phyloP scores from a whole-genome alignment of 1,140 invertebrate genomes.

The Cephus cinctus region DNA sequence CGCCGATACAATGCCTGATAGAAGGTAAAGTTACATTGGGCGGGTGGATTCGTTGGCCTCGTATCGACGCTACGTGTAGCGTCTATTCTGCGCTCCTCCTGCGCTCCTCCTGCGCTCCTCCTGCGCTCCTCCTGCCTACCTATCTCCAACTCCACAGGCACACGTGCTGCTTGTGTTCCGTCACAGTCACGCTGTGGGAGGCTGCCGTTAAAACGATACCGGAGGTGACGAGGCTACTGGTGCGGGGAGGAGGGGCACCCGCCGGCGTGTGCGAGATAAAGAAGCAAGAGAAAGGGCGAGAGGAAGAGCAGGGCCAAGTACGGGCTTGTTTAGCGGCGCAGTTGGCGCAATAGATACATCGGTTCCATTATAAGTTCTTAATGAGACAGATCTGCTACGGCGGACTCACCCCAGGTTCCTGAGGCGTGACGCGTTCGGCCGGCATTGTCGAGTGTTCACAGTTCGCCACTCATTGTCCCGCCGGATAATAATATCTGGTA shows the following conservation, averaged over 20 bases:
- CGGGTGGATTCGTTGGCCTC: neutral
- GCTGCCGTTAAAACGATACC: no score
- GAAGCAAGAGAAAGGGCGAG: neutral
- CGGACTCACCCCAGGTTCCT: neutral
- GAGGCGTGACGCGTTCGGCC: neutral
- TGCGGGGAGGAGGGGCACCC: neutral
- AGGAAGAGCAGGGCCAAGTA: neutral
- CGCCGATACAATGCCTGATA: neutral
- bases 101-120: no score
- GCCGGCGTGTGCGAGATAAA: neutral
- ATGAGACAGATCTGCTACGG: neutral
- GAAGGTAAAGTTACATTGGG: neutral
- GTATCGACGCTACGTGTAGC: no score
- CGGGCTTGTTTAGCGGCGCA: neutral
- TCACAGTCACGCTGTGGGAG: no score
- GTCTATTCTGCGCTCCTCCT: no score
- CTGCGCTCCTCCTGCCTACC: no score
- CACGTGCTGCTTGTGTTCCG: no score
- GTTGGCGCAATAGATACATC: neutral
- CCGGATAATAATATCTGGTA: neutral
- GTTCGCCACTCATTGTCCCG: neutral
- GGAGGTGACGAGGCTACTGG: neutral
- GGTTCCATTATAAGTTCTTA: neutral
- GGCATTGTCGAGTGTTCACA: neutral
- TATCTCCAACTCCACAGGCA: no score